Conservation (phyloP, 2,888 invertebrate species). For the Xestobium rufovillosum region DNA sequence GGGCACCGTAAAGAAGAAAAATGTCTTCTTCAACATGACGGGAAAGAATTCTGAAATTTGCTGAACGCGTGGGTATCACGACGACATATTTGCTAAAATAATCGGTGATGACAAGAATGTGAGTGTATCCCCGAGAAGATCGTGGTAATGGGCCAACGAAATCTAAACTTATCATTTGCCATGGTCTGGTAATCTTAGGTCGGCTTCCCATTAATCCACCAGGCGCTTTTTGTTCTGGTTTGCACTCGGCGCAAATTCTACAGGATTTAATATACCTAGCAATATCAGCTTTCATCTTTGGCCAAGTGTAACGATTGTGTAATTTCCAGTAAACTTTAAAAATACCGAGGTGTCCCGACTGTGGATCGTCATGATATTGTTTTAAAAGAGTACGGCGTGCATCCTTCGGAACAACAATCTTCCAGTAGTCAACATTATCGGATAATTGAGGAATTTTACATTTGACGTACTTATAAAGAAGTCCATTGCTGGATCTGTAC, state of each 20-base stretch:
- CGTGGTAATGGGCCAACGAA: conserved; percentile 7
- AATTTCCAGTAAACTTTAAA: conserved; percentile 12
- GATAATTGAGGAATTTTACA: background rate
- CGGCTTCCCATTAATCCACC: conserved; percentile 6
- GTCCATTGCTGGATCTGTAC: too few relatives aligned
- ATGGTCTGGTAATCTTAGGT: conserved; percentile 2
- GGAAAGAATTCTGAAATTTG: too few relatives aligned
- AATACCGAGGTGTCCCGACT: conserved; percentile 13
- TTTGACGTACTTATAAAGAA: too few relatives aligned
- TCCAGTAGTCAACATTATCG: conserved; percentile 3
- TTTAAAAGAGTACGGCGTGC: background rate
- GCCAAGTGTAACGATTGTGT: conserved; percentile 9
- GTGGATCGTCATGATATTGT: conserved; percentile 9
- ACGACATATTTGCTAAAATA: conserved; percentile 12
- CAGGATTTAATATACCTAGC: conserved; percentile 7
- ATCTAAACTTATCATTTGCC: conserved; percentile 6
- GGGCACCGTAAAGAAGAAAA: too few relatives aligned
- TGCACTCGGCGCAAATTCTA: conserved; percentile 5
- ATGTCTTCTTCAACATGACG: too few relatives aligned
- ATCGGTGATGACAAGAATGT: conserved; percentile 10
- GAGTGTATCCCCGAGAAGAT: conserved; percentile 5
- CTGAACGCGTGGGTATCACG: too few relatives aligned
- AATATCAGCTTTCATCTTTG: conserved; percentile 10
- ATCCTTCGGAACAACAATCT: conserved; percentile 6
- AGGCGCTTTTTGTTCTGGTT: conserved; percentile 7